phyloP scores from a whole-genome alignment of 2,113 vertebrate species.

The Pan troglodytes region NHGRI_mPanTro3-v2.1_pri NC_072401.2:126218001-126218500 shows the following conservation, averaged over 20 bases:
- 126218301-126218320: background rate
- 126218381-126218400: too few relatives aligned
- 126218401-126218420: too few relatives aligned
- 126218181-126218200: background rate
- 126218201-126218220: background rate
- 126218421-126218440: too few relatives aligned
- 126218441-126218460: too few relatives aligned
- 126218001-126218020: background rate
- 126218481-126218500: too few relatives aligned
- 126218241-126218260: background rate
- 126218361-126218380: too few relatives aligned
- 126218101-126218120: background rate
- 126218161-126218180: background rate
- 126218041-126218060: background rate
- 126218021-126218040: background rate
- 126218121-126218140: background rate
- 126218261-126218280: background rate
- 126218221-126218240: background rate
- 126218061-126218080: background rate
- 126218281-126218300: background rate
- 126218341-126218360: background rate
- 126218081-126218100: background rate
- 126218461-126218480: too few relatives aligned
- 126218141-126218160: background rate
- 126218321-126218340: background rate